Percentiles rank a stretch among this genome's conserved stretches.
Evolutionary conservation across 1,140 invertebrate species (phyloP).

Genomic region (Drosophila trapezifrons): DNA sequence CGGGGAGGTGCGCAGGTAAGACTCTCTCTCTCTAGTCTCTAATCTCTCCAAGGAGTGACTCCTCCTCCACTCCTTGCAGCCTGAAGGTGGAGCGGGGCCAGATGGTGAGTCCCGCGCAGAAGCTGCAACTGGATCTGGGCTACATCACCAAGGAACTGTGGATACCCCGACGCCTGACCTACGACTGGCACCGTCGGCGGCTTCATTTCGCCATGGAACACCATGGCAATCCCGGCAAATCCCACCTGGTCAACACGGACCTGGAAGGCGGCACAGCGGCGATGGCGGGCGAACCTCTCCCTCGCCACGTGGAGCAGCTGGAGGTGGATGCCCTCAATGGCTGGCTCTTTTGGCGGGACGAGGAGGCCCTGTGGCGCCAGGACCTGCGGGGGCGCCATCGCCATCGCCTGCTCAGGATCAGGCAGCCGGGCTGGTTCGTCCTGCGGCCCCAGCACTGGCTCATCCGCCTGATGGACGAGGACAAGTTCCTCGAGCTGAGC

Average conservation of each 20-base stretch:
- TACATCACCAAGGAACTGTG: background rate
- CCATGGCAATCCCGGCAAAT: conserved; percentile 52
- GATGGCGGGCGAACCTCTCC: background rate
- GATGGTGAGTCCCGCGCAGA: conserved; percentile 1
- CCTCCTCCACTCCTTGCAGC: background rate
- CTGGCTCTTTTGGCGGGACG: conserved; percentile 92
- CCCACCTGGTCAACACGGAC: conserved; percentile 28
- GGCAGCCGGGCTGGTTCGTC: conserved; percentile 88
- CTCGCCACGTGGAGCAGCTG: conserved; percentile 87
- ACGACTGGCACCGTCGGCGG: conserved; percentile 94
- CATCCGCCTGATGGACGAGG: conserved; percentile 91
- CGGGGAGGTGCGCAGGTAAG: conserved; percentile 59
- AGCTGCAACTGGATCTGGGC: conserved; percentile 1
- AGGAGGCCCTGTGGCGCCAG: conserved; percentile 89
- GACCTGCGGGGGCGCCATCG: conserved; percentile 86
- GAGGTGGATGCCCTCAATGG: conserved; percentile 97
- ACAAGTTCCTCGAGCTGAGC: conserved; percentile 89
- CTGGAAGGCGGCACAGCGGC: conserved; percentile 5
- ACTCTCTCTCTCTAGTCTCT: too few relatives aligned
- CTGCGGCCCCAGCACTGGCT: conserved; percentile 90
- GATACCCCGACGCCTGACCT: conserved; percentile 87
- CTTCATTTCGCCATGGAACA: conserved; percentile 90
- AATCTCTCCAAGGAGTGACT: too few relatives aligned
- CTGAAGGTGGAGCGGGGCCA: conserved; percentile 25
- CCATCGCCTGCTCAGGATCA: conserved; percentile 20